Conservation (phyloP, 2,797 vertebrate genomes). For the Halcyon leucocephala region DNA sequence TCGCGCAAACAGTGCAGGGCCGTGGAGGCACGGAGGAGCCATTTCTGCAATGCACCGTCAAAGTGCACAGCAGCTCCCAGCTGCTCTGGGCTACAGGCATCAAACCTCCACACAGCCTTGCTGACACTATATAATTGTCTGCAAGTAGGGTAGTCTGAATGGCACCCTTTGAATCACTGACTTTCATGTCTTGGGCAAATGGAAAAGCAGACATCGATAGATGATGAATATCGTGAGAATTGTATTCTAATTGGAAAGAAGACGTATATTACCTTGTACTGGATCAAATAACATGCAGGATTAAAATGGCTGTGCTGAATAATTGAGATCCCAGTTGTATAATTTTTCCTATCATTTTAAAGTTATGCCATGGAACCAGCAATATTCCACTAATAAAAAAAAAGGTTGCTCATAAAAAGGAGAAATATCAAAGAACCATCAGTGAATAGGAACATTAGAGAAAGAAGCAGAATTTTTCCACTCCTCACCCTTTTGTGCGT, state of each 20-base stretch:
- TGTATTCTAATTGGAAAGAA: conserved; percentile 72
- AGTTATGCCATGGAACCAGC: neutral
- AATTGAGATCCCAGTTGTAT: conserved; percentile 66
- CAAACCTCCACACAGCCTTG: neutral
- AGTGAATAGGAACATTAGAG: conserved; percentile 2
- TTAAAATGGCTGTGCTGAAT: conserved; percentile 72
- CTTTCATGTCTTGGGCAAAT: conserved; percentile 59
- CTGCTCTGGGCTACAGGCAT: neutral
- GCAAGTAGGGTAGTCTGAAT: conserved; percentile 51
- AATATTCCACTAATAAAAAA: conserved; percentile 67
- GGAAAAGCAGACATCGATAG: conserved; percentile 65
- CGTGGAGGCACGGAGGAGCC: neutral
- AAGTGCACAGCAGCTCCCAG: conserved; percentile 26
- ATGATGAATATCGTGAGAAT: conserved; percentile 69
- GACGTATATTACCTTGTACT: conserved; percentile 61
- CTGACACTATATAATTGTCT: conserved; percentile 63
- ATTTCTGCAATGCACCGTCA: neutral
- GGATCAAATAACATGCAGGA: conserved; percentile 73
- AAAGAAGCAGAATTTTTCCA: conserved; percentile 15
- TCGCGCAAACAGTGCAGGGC: neutral
- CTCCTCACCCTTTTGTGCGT: neutral
- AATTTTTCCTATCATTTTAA: conserved; percentile 69
- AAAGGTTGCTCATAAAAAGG: neutral
- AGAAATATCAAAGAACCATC: conserved; percentile 38
- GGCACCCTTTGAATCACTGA: conserved; percentile 67